phyloP scores from a whole-genome alignment of 2,888 invertebrate species.

The Sialis lutaria region DNA sequence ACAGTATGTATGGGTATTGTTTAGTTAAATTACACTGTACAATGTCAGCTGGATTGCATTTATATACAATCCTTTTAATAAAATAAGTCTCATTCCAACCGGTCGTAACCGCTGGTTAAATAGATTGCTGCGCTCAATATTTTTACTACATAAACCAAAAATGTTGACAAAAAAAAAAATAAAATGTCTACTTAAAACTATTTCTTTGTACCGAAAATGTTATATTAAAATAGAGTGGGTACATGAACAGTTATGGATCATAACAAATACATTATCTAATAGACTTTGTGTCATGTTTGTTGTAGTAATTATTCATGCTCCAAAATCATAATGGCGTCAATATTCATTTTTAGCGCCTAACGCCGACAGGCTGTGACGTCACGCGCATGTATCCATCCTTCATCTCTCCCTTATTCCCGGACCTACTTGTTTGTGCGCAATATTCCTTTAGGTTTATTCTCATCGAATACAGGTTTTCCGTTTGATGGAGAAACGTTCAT shows the following conservation, averaged over 20 bases:
- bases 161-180: slow-evolving; percentile 13
- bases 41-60: neutral
- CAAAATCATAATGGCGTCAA: no score
- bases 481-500: neutral
- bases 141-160: slow-evolving; percentile 18
- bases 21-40: slow-evolving; percentile 3
- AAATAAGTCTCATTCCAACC: slow-evolving; percentile 4
- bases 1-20: slow-evolving; percentile 5
- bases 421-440: neutral
- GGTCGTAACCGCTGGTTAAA: slow-evolving; percentile 2
- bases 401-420: neutral
- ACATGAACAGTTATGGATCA: neutral
- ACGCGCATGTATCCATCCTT: neutral
- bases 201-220: slow-evolving; percentile 12
- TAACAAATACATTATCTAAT: neutral
- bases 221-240: slow-evolving; percentile 8
- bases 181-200: slow-evolving; percentile 11
- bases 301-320: neutral
- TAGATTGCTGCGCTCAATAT: slow-evolving; percentile 15
- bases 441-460: neutral
- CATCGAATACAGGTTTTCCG: neutral
- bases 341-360: no score
- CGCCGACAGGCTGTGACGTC: no score
- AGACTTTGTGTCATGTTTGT: slow-evolving; percentile 1
- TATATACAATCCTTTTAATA: neutral